These are phyloP conservation scores for Pasiphila rectangulata DNA, from an alignment of 2,888 invertebrate genomes.

Conservation along the genomic window DNA sequence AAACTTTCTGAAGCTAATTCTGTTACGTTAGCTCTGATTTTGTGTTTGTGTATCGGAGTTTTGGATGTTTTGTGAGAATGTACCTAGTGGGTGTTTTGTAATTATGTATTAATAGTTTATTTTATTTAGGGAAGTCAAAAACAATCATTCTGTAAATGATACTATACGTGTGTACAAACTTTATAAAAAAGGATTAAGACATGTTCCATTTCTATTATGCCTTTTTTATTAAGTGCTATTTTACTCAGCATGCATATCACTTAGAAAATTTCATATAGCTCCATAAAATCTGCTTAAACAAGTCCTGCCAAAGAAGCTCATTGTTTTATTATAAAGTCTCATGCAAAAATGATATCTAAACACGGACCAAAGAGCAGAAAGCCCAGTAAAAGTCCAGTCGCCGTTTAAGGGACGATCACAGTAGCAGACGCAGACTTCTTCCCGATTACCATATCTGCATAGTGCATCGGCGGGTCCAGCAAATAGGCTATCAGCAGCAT, in stretches of 20 bases:
- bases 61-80: not conserved
- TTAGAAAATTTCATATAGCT: too few relatives aligned
- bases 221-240: too few relatives aligned
- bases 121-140: too few relatives aligned
- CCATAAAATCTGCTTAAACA: not conserved
- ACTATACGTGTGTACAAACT: too few relatives aligned
- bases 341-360: conserved; percentile 15
- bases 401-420: conserved; percentile 33
- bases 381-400: conserved; percentile 23
- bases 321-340: not conserved
- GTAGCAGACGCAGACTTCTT: conserved; percentile 44
- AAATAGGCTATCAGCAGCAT: conserved; percentile 69
- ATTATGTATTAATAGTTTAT: too few relatives aligned
- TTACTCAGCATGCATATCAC: too few relatives aligned
- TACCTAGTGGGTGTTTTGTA: too few relatives aligned
- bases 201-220: too few relatives aligned
- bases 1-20: conserved; percentile 19
- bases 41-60: not conserved
- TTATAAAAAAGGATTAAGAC: too few relatives aligned
- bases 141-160: too few relatives aligned
- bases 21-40: conserved; percentile 12
- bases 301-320: not conserved
- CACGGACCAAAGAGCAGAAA: conserved; percentile 11
- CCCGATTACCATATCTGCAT: conserved; percentile 70
- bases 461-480: conserved; percentile 57